These are phyloP conservation scores for Drosophila infuscata DNA, from an alignment of 2,888 invertebrate genomes.

Conservation along the genomic window DNA sequence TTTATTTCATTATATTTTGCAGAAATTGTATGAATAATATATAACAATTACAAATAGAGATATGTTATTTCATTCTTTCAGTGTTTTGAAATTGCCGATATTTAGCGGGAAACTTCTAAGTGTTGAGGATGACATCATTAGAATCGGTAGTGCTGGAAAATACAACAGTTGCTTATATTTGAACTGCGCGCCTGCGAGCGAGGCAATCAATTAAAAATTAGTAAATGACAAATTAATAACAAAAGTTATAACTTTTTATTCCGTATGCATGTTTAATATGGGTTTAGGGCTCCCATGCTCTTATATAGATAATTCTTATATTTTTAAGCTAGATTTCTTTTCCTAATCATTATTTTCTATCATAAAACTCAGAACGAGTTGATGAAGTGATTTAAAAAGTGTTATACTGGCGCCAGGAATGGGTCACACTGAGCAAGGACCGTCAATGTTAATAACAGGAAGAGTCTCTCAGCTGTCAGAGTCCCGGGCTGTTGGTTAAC, in stretches of 20 bases:
- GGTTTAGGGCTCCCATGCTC: neutral
- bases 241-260: neutral
- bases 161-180: neutral
- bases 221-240: neutral
- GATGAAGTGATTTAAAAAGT: slow-evolving; percentile 26
- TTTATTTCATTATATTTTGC: neutral
- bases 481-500: slow-evolving; percentile 31
- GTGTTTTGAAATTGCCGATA: neutral
- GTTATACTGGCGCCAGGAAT: slow-evolving; percentile 48
- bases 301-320: neutral
- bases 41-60: neutral
- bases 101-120: neutral
- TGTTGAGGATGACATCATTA: neutral
- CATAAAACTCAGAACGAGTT: neutral
- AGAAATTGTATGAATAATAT: neutral
- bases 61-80: neutral
- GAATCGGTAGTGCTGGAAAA: slow-evolving; percentile 10
- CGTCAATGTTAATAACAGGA: slow-evolving; percentile 1
- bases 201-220: neutral
- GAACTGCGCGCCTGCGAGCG: neutral
- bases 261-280: neutral
- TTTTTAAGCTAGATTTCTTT: neutral
- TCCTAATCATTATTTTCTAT: neutral
- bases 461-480: slow-evolving; percentile 17
- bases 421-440: slow-evolving; percentile 49